Evolutionary conservation across 2,113 vertebrate genomes (phyloP), one percentile per base, ranked within the genome.

Genomic region (Glaucomys volans): DNA sequence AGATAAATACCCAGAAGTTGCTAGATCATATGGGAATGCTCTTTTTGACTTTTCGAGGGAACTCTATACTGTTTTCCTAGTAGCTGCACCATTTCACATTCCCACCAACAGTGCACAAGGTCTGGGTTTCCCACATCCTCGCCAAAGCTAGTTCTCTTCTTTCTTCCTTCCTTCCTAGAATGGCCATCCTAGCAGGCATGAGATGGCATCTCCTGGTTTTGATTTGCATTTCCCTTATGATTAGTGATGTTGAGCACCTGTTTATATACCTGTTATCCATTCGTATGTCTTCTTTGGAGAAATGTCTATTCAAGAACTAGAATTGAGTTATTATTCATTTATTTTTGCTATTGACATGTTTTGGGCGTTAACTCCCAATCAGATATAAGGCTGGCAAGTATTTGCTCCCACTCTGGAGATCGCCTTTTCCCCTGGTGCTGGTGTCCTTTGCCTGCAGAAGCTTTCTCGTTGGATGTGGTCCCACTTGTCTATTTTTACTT

Each of bases 401-500:
- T 57, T 17, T 69, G 20, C 59, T 81, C 66, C 42, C 30, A 18
- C 69, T 32, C 57, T 4, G 5, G 0, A 59, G 10, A 10, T 26
- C 35, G 37, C 40, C 71, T 59, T 59, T 54, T 59, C 17, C 18
- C 18, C 69, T 37, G 18, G 22, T 35, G 57, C 5, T 28, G 18
- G 26, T 62, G 82, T 59, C n/a, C 22, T 52, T 86, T 17, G 5
- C 54, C 17, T 32, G 26, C n/a, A 52, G 76, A 44, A 47, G 17
- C 26, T 24, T 4, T 62, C 66, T 9, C 30, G 22, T 93, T 72
- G 40, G n/a, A 30, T 16, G 2, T 64, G 8, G 11, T 32, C 11
- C 13, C 62, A 87, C 26, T 50, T 14, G n/a, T 57, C 83, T 91
- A 17, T 87, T 96, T 96, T 90, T 69, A 52, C 83, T 91, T 91